Evolutionary conservation across 2,888 invertebrate species (phyloP).

Genomic region (Andrena camellia): DNA sequence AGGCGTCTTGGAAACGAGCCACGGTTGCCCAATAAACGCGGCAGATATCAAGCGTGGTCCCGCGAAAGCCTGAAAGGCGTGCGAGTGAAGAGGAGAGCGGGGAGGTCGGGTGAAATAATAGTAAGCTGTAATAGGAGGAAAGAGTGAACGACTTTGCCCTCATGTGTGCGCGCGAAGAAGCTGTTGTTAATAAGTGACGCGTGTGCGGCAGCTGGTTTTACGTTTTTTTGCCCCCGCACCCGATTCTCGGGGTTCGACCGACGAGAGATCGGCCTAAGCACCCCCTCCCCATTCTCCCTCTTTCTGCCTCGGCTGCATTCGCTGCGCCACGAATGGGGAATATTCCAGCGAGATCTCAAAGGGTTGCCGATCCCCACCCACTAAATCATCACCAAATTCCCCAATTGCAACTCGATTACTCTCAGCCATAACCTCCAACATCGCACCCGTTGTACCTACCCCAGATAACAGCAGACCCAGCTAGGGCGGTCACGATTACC

Average conservation of each 20-base stretch:
- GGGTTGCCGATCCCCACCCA: constrained; percentile 17
- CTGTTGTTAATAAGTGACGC: constrained; percentile 82
- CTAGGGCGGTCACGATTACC: not conserved
- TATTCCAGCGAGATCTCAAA: constrained; percentile 27
- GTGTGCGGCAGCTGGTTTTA: constrained; percentile 83
- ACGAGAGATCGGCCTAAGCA: constrained; percentile 74
- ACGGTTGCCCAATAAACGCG: not conserved
- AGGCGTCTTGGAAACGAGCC: not conserved
- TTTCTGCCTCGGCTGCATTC: constrained; percentile 34
- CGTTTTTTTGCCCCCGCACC: constrained; percentile 76
- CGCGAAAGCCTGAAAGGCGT: constrained; percentile 23
- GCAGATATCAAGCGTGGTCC: constrained; percentile 7
- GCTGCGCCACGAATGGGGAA: constrained; percentile 34
- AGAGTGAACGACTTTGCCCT: constrained; percentile 72
- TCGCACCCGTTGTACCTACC: not conserved
- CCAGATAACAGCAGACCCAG: not conserved
- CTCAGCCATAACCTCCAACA: not conserved
- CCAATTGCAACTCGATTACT: not conserved
- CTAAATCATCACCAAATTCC: not conserved
- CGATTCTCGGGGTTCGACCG: constrained; percentile 73
- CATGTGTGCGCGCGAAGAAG: constrained; percentile 76
- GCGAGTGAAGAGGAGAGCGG: constrained; percentile 24
- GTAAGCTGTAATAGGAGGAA: constrained; percentile 67
- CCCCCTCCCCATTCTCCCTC: constrained; percentile 45
- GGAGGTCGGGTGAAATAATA: constrained; percentile 61